Evolutionary conservation across 1,140 invertebrate species (phyloP).

Genomic region (Drosophila auraria): DNA sequence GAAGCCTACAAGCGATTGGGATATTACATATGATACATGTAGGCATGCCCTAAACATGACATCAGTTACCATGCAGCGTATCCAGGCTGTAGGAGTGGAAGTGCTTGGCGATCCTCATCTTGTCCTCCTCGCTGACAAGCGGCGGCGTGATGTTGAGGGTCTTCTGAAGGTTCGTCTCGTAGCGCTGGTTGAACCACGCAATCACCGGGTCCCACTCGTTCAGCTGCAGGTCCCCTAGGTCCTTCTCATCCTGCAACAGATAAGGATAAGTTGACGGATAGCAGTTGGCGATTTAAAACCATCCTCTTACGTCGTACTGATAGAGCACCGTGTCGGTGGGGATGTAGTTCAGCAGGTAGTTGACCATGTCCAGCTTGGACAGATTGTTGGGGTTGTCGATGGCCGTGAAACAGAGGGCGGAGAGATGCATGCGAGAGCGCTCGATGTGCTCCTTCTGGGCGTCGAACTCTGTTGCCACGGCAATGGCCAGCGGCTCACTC

Average conservation of each 20-base stretch:
- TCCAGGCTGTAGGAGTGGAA: conserved; percentile 92
- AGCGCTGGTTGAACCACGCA: conserved; percentile 94
- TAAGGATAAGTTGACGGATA: background rate
- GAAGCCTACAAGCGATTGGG: conserved; percentile 88
- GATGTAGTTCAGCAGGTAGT: conserved; percentile 92
- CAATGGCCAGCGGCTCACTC: conserved; percentile 95
- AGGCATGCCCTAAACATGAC: conserved; percentile 89
- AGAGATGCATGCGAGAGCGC: conserved; percentile 95
- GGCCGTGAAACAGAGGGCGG: conserved; percentile 94
- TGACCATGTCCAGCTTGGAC: conserved; percentile 91
- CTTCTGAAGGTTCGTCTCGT: conserved; percentile 90
- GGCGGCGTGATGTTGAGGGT: conserved; percentile 89
- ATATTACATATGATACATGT: no score
- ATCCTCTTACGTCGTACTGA: conserved; percentile 88
- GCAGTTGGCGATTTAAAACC: background rate
- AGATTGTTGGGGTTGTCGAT: conserved; percentile 95
- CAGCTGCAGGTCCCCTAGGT: conserved; percentile 91
- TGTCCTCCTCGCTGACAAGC: conserved; percentile 88
- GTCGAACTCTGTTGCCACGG: conserved; percentile 96
- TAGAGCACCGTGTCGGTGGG: conserved; percentile 95
- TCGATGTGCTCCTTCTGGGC: conserved; percentile 92
- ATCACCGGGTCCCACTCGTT: conserved; percentile 95
- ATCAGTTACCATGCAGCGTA: conserved; percentile 90
- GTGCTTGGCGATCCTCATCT: conserved; percentile 89
- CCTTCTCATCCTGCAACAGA: conserved; percentile 88